Conservation (phyloP, 2,113 vertebrate species). For the Melanerpes formicivorus region DNA sequence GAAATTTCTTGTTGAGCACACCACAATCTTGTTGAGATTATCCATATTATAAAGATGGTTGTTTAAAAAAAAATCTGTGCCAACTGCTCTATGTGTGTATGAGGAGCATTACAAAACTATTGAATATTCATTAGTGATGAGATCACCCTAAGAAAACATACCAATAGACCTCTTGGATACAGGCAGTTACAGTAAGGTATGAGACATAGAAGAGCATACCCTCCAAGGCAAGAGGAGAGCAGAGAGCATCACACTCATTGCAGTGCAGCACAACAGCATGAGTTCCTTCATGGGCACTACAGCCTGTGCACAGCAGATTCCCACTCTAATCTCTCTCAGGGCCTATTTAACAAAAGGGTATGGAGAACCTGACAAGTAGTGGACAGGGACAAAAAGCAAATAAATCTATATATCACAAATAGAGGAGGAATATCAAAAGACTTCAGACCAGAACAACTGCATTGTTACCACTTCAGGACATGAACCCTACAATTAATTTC, state of each 20-base stretch:
- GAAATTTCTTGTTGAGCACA: background rate
- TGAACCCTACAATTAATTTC: background rate
- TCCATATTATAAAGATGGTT: slow-evolving; percentile 2
- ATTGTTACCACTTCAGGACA: background rate
- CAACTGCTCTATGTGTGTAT: background rate
- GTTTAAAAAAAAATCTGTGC: slow-evolving; percentile 3
- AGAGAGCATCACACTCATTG: background rate
- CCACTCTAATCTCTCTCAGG: background rate
- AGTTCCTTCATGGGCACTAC: background rate
- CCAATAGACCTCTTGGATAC: background rate
- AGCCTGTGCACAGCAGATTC: background rate
- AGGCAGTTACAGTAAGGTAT: background rate
- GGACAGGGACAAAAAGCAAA: background rate
- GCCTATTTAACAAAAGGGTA: background rate
- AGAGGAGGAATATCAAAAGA: background rate
- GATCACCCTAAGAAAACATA: background rate
- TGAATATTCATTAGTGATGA: background rate
- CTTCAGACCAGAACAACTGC: background rate
- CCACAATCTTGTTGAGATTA: background rate
- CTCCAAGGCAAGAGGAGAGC: background rate
- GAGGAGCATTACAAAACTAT: slow-evolving; percentile 26
- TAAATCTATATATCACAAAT: background rate
- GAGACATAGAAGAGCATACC: background rate
- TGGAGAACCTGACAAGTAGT: background rate
- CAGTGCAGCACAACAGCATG: background rate